Percentiles rank a stretch among this genome's conserved stretches.
Conservation (phyloP, 2,888 invertebrate genomes). For the Plebejus anna region DNA sequence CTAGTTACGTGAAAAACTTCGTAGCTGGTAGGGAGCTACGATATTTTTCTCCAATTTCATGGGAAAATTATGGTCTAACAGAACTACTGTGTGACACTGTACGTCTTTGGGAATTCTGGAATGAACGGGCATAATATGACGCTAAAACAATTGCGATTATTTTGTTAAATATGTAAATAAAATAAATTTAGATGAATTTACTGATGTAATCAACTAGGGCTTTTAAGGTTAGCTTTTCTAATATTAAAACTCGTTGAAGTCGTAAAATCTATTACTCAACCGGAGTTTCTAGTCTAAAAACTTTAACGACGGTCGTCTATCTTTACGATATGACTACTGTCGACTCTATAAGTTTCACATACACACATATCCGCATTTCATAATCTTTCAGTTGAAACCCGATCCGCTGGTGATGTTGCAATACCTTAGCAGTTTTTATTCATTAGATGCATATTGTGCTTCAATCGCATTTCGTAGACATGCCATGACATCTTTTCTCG, state of each 20-base stretch:
- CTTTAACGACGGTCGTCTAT: constrained; percentile 2
- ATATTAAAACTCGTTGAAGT: background rate
- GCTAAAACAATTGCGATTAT: too few relatives aligned
- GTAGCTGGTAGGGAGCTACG: too few relatives aligned
- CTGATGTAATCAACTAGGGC: too few relatives aligned
- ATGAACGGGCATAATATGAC: too few relatives aligned
- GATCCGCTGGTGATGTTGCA: background rate
- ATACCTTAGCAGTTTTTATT: constrained; percentile 1
- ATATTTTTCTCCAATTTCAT: too few relatives aligned
- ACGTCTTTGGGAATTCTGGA: too few relatives aligned
- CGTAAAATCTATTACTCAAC: background rate
- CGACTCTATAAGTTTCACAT: constrained; percentile 1
- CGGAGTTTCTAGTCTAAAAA: constrained; percentile 1
- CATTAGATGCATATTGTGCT: constrained; percentile 1
- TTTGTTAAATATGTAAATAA: too few relatives aligned
- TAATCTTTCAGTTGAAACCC: background rate
- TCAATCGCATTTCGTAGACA: background rate
- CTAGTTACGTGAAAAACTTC: too few relatives aligned
- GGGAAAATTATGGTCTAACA: background rate
- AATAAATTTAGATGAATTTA: too few relatives aligned
- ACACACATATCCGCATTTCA: constrained; percentile 7
- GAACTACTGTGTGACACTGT: too few relatives aligned
- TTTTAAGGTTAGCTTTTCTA: background rate
- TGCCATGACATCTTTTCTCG: background rate
- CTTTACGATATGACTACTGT: constrained; percentile 3